Conservation (phyloP, 2,797 vertebrate genomes). For the Urophycis tenuis region DNA sequence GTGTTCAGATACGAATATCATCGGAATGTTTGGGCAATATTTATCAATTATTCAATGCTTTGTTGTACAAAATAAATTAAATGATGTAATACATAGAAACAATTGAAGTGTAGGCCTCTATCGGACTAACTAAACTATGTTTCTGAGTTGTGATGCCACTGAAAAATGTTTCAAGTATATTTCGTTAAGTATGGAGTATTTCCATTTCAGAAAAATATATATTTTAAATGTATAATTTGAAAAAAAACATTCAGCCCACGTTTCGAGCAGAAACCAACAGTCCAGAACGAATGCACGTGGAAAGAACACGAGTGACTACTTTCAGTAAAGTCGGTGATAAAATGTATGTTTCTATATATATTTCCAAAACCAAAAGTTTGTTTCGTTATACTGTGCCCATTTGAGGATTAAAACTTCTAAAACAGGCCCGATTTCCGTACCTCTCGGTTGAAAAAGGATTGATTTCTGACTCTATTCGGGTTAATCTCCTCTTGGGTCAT, state of each 20-base stretch:
- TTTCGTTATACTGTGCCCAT: conserved; percentile 40
- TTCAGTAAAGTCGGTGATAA: conserved; percentile 40
- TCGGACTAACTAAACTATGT: conserved; percentile 25
- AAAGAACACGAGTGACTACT: conserved; percentile 29
- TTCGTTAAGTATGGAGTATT: conserved; percentile 34
- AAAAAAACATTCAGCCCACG: conserved; percentile 28
- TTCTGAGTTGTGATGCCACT: conserved; percentile 36
- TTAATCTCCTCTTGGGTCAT: conserved; percentile 56
- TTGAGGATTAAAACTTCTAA: conserved; percentile 38
- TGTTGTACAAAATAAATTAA: conserved; percentile 71
- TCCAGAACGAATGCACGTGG: conserved; percentile 60
- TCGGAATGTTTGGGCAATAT: conserved; percentile 47
- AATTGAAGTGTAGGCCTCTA: conserved; percentile 15
- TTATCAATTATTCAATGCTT: conserved; percentile 53
- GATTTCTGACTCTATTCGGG: conserved; percentile 43
- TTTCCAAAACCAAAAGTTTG: neutral
- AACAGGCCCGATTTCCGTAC: conserved; percentile 46
- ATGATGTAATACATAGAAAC: conserved; percentile 48
- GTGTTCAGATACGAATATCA: conserved; percentile 64
- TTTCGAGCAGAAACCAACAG: conserved; percentile 51
- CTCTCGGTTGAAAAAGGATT: conserved; percentile 56
- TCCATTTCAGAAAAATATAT: conserved; percentile 3
- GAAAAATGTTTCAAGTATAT: conserved; percentile 63
- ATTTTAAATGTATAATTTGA: conserved; percentile 17
- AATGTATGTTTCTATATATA: conserved; percentile 35